phyloP scores from a whole-genome alignment of 2,888 invertebrate genomes.

The Lochmaea crataegi region DNA sequence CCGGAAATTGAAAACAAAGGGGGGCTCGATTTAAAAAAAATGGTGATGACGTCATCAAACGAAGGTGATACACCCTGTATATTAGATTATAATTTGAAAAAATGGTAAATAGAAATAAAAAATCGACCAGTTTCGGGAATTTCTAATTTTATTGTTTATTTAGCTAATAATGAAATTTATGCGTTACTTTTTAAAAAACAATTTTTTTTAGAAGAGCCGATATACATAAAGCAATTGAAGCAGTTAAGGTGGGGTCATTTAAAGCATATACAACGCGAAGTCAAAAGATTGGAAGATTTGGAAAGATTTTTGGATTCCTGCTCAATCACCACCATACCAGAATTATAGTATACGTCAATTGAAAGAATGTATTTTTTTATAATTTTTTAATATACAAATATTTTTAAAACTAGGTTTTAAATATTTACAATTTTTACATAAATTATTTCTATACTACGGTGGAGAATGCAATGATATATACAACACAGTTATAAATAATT shows the following conservation, averaged over 20 bases:
- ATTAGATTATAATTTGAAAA: no score
- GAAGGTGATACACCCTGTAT: no score
- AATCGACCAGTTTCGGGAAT: no score
- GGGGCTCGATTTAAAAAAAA: no score
- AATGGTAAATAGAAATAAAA: no score
- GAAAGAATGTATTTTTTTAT: conserved; percentile 14
- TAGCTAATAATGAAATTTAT: no score
- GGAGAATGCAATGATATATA: no score
- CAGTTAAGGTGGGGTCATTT: conserved; percentile 65
- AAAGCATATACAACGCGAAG: conserved; percentile 65
- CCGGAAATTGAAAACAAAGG: no score
- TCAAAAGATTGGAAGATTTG: conserved; percentile 63
- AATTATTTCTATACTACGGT: conserved; percentile 26
- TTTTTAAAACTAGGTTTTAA: conserved; percentile 12
- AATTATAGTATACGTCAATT: conserved; percentile 38
- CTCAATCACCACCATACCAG: conserved; percentile 46
- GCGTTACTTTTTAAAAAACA: no score
- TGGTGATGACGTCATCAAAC: no score
- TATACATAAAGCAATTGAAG: conserved; percentile 64
- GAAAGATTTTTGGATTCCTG: conserved; percentile 64
- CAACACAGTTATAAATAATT: no score
- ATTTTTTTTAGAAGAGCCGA: conserved; percentile 41
- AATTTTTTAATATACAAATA: conserved; percentile 14
- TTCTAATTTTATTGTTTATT: no score
- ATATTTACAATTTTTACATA: conserved; percentile 29